A percentile compares a stretch with the other conserved stretches of the same genome.
Evolutionary conservation across 2,113 vertebrate species (phyloP).

Genomic region (Cyphomyrus discorhynchus): DNA sequence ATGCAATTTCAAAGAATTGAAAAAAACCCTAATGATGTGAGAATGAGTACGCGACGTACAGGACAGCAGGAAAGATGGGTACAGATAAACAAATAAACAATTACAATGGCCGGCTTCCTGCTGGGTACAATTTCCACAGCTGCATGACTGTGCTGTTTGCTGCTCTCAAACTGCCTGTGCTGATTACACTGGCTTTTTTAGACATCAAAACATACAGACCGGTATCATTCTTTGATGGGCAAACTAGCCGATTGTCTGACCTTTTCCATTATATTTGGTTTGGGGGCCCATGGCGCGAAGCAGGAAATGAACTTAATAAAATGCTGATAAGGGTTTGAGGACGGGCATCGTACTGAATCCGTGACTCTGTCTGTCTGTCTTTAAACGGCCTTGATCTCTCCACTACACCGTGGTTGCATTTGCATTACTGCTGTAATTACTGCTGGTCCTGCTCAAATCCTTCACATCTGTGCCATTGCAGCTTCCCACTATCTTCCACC

Average conservation of each 20-base stretch:
- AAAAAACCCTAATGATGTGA: background rate
- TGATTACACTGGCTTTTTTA: background rate
- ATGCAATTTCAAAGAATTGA: background rate
- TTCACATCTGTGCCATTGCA: background rate
- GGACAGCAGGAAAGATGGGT: background rate
- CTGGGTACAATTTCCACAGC: conserved; percentile 5
- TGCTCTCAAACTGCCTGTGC: background rate
- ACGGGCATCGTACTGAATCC: background rate
- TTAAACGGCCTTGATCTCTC: background rate
- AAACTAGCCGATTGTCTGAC: background rate
- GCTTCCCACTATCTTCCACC: background rate
- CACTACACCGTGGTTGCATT: background rate
- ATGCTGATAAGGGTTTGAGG: background rate
- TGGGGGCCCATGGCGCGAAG: background rate
- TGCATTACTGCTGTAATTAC: background rate
- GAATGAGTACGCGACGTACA: background rate
- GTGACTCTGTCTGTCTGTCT: background rate
- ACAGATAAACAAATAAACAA: conserved; percentile 17
- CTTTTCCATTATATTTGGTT: background rate
- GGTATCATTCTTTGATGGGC: background rate
- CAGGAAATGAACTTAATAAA: background rate
- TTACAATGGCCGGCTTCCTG: background rate
- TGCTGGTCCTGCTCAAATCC: background rate
- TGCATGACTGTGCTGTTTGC: background rate
- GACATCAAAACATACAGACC: background rate